Evolutionary conservation across 92 coral and sea anemone genomes (phyloP), one percentile per base, ranked within the genome.

Genomic region (Desmophyllum pertusum): DNA sequence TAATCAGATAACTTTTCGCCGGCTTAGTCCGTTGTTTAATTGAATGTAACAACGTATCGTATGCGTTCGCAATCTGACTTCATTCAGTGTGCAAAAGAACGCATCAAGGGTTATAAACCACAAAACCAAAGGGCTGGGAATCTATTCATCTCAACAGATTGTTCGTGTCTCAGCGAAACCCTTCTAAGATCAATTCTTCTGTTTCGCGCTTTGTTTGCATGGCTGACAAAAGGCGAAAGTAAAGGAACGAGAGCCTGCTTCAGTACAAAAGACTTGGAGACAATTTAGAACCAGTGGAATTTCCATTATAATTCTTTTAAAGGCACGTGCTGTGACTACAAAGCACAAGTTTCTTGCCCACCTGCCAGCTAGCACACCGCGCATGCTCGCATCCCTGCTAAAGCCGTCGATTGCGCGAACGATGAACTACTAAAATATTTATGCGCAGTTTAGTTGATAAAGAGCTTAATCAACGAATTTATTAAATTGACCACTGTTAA

Each of bases 61-160:
- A 65, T 13, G 4, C 46, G 45, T 18, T 67, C 39, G 35, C 30
- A 37, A 36, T 21, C 35, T 48, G 33, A 23, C 23, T 45, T 37
- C 39, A 57, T 72, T 72, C 38, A 11, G 55, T 52, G 46, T 41
- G 87, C 90, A 33, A 89, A 81, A 86, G 61, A 79, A 17, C 74
- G 62, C 87, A 89, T 86, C 93, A 86, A 81, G 90, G 90, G 73
- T 89, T 89, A 89, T 45, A 89, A 86, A 77, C 93, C 93, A 89
- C 90, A 87, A 85, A 69, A 70, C 92, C 90, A 81, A 81, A 70
- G 81, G 62, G 65, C 70, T 70, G 6, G 71, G 78, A 38, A 38
- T 72, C 85, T 53, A 72, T 72, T 72, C 68, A 72, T 55, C 85
- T 13, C 48, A 66, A 29, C 66, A 67, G 77, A 80, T 80, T 75